These are phyloP conservation scores for Cataglyphis livida DNA, from an alignment of 2,888 invertebrate species.

Conservation along the genomic window DNA sequence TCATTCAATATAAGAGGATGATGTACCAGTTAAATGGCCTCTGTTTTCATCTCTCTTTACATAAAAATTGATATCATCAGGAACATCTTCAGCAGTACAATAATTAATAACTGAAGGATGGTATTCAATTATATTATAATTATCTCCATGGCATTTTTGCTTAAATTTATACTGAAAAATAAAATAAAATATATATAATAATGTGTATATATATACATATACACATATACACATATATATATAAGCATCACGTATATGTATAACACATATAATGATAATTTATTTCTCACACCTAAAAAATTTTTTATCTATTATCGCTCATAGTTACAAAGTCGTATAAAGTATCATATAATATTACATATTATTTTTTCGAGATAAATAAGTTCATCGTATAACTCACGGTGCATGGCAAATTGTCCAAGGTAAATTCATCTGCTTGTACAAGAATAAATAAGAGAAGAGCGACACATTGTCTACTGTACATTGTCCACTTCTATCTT, in stretches of 20 bases:
- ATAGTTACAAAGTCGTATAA: not conserved
- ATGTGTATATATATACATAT: not conserved
- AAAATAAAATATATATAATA: not conserved
- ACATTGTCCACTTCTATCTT: slow-evolving; percentile 16
- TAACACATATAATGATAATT: too few species aligned
- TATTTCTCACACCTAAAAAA: not conserved
- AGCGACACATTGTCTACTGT: not conserved
- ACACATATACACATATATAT: too few species aligned
- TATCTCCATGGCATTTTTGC: not conserved
- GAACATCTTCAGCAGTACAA: slow-evolving; percentile 8
- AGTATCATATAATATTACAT: not conserved
- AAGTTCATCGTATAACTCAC: slow-evolving; percentile 1
- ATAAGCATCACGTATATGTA: too few species aligned
- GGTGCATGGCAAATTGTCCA: not conserved
- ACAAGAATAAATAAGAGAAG: slow-evolving; percentile 14
- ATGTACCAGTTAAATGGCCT: not conserved
- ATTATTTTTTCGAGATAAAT: not conserved
- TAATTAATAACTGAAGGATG: not conserved
- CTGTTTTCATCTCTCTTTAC: not conserved
- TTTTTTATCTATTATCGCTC: not conserved
- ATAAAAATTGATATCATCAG: not conserved
- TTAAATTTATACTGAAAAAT: not conserved
- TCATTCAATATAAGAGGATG: not conserved
- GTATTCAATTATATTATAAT: not conserved
- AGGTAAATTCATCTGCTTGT: not conserved